Conservation (phyloP, 23 tunicate species). For the Corella eumyota region DNA sequence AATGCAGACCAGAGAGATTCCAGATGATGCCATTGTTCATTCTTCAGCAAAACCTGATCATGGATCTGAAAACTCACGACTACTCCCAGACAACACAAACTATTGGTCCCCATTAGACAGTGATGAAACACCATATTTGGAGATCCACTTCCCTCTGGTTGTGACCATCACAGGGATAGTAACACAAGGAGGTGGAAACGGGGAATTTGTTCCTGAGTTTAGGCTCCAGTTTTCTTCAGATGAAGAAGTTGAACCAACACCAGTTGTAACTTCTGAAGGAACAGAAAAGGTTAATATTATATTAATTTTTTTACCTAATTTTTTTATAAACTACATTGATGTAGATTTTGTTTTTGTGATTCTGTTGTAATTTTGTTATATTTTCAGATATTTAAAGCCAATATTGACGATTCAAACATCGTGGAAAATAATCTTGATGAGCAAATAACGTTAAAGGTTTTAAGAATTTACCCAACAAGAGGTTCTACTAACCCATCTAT, state of each 20-base stretch:
- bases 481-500: not conserved
- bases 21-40: conserved; percentile 31
- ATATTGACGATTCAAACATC: conserved; percentile 9
- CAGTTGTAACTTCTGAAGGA: no score
- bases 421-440: conserved; percentile 14
- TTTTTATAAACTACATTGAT: no score
- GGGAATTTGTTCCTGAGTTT: conserved; percentile 13
- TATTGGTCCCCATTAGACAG: conserved; percentile 25
- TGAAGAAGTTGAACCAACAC: not conserved
- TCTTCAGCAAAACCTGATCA: no score
- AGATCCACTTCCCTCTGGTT: conserved; percentile 8
- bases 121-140: conserved; percentile 31
- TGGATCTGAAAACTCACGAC: no score
- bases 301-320: no score
- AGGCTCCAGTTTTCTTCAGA: conserved; percentile 1
- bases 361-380: no score
- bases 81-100: no score
- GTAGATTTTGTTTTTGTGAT: no score
- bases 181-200: conserved; percentile 28
- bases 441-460: conserved; percentile 6
- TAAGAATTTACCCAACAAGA: conserved; percentile 10
- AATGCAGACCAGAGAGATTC: conserved; percentile 33
- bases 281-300: no score
- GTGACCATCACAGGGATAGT: conserved; percentile 19
- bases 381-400: conserved; percentile 31